phyloP scores from a whole-genome alignment of 2,888 invertebrate species.

The Zhuqinia jingwanae region DNA sequence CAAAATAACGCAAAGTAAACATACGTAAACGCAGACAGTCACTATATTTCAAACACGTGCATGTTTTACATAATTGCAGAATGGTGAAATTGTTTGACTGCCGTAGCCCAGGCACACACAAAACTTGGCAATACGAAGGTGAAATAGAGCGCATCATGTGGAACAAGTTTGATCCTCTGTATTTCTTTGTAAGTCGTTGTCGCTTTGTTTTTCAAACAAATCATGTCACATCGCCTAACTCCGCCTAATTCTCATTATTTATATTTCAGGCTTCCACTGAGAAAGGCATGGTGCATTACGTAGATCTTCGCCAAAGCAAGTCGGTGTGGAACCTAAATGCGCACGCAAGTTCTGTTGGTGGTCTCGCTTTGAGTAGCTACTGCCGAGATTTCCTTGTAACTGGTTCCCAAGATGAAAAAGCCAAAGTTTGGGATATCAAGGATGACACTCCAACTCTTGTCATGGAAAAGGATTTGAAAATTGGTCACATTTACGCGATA shows the following conservation, averaged over 20 bases:
- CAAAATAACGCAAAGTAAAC: not conserved
- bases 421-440: slow-evolving; percentile 91
- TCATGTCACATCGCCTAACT: too few relatives aligned
- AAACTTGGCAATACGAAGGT: slow-evolving; percentile 87
- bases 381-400: slow-evolving; percentile 85
- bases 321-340: slow-evolving; percentile 88
- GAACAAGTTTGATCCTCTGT: slow-evolving; percentile 90
- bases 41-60: too few relatives aligned
- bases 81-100: slow-evolving; percentile 91
- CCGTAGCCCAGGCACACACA: slow-evolving; percentile 84
- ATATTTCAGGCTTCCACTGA: slow-evolving; percentile 83
- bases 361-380: slow-evolving; percentile 80
- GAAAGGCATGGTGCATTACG: slow-evolving; percentile 86
- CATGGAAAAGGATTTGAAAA: slow-evolving; percentile 83
- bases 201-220: too few relatives aligned
- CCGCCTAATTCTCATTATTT: too few relatives aligned
- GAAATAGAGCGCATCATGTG: slow-evolving; percentile 94
- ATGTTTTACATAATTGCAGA: slow-evolving; percentile 82
- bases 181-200: slow-evolving; percentile 89
- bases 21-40: too few relatives aligned
- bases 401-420: slow-evolving; percentile 88
- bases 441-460: slow-evolving; percentile 80
- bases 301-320: slow-evolving; percentile 86
- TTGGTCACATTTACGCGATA: slow-evolving; percentile 89
- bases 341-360: slow-evolving; percentile 93